Conservation (phyloP, 2,888 invertebrate species). For the Morinoia aosen region DNA sequence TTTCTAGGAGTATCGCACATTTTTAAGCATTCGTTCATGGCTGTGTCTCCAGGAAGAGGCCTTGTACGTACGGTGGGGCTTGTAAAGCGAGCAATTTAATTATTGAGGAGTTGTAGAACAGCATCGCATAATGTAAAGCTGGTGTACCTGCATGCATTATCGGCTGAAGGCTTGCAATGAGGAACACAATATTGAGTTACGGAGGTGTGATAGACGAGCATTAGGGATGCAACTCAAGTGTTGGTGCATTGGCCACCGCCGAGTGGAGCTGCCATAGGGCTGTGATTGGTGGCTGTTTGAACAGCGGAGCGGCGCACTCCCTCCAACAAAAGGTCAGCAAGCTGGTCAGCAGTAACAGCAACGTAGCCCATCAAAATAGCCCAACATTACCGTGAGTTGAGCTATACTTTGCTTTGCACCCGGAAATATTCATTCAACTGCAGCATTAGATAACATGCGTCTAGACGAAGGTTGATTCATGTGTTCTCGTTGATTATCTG, state of each 20-base stretch:
- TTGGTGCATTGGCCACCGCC: background rate
- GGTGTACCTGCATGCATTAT: background rate
- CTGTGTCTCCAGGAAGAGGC: background rate
- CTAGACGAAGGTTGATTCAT: constrained; percentile 24
- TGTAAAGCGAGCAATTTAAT: background rate
- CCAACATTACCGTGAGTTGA: background rate
- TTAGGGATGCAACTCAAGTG: background rate
- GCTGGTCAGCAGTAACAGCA: constrained; percentile 19
- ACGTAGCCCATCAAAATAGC: background rate
- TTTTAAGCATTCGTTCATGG: background rate
- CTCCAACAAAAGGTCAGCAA: constrained; percentile 27
- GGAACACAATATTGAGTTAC: constrained; percentile 12
- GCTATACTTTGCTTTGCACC: constrained; percentile 12
- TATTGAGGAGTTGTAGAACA: background rate
- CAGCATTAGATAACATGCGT: constrained; percentile 19
- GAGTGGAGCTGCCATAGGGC: background rate
- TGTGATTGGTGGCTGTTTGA: background rate
- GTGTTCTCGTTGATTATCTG: background rate
- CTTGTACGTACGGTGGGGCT: background rate
- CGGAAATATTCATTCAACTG: constrained; percentile 48
- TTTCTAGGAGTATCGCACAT: background rate
- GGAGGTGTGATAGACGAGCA: background rate
- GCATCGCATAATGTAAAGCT: background rate
- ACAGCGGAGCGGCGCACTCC: background rate
- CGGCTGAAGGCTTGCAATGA: background rate